phyloP scores from a whole-genome alignment of 2,113 vertebrate species.

The Stomatorhinus ivindoensis region DNA sequence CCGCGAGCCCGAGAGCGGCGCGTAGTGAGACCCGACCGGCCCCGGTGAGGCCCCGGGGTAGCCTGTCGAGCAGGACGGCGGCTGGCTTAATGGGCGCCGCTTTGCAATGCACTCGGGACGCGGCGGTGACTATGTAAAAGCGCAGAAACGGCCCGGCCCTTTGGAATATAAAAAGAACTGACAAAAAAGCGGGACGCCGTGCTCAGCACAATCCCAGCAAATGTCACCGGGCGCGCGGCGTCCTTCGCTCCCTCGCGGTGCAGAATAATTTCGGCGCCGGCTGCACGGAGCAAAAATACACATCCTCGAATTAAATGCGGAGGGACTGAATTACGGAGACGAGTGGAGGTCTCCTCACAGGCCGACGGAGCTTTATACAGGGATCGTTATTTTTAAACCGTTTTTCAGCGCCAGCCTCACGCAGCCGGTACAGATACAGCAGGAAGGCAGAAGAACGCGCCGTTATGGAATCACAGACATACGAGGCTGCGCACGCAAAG shows the following conservation, averaged over 20 bases:
- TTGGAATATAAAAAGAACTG: constrained; percentile 16
- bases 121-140: background rate
- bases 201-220: constrained; percentile 16
- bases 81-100: constrained; percentile 12
- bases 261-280: background rate
- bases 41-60: background rate
- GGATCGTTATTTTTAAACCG: background rate
- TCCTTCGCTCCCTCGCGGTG: background rate
- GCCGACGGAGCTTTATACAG: background rate
- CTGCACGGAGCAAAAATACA: constrained; percentile 7
- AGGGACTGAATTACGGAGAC: constrained; percentile 10
- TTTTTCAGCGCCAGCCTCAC: background rate
- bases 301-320: constrained; percentile 7
- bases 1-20: background rate
- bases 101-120: constrained; percentile 2
- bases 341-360: background rate
- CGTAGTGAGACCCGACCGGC: background rate
- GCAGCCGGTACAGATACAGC: background rate
- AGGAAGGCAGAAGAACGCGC: background rate
- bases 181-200: constrained; percentile 13
- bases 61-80: background rate
- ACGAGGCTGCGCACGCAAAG: background rate
- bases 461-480: background rate
- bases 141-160: background rate
- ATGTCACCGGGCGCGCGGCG: constrained; percentile 7